Conservation (phyloP, 2,797 vertebrate species). For the Allobates femoralis region DNA sequence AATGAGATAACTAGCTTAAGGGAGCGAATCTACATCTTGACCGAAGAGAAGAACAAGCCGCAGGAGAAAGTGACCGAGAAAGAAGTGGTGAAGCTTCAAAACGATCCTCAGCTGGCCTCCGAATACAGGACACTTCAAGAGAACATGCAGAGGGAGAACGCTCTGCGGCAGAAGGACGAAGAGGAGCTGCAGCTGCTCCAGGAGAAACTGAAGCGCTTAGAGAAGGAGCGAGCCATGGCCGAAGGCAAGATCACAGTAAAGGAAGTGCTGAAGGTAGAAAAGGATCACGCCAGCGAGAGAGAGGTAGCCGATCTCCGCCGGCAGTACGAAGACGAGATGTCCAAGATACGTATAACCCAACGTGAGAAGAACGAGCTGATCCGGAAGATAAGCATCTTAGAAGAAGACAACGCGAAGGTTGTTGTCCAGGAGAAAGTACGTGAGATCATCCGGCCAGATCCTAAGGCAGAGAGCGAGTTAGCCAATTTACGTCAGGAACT, state of each 20-base stretch:
- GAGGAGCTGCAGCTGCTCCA: constrained; percentile 90
- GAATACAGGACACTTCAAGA: constrained; percentile 86
- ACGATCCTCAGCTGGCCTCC: constrained; percentile 89
- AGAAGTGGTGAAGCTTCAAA: constrained; percentile 91
- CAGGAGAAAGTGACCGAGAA: constrained; percentile 91
- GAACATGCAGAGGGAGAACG: constrained; percentile 79
- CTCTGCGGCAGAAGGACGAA: constrained; percentile 83
- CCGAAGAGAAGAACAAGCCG: constrained; percentile 84
- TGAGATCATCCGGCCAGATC: constrained; percentile 94
- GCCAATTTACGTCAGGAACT: constrained; percentile 93
- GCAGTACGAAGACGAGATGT: constrained; percentile 88
- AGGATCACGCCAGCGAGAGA: constrained; percentile 84
- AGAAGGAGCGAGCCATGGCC: constrained; percentile 91
- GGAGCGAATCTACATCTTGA: constrained; percentile 83
- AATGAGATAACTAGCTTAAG: constrained; percentile 84
- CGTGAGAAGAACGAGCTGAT: constrained; percentile 87
- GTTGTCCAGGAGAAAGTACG: constrained; percentile 92
- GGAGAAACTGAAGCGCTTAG: constrained; percentile 87
- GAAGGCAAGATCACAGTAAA: constrained; percentile 95
- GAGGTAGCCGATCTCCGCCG: constrained; percentile 87
- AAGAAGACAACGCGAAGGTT: constrained; percentile 91
- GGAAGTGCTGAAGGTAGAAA: constrained; percentile 96
- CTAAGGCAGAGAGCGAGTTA: constrained; percentile 92
- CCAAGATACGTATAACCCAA: constrained; percentile 80
- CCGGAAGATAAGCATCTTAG: constrained; percentile 86